Evolutionary conservation across 92 coral and sea anemone species (phyloP).

Genomic region (Hydrozoanthus gracilis): DNA sequence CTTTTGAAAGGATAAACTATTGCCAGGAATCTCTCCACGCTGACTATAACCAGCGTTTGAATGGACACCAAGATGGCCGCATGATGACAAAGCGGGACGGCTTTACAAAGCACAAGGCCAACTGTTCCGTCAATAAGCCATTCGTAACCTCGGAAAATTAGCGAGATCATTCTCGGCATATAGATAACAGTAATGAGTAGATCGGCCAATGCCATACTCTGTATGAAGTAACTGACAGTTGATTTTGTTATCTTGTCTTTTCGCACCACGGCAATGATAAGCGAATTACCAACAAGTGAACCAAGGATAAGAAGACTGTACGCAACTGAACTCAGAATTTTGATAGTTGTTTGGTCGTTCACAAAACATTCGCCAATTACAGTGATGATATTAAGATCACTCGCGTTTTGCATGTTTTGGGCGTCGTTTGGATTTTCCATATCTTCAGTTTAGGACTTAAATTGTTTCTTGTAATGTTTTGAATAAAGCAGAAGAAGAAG

Average conservation of each 20-base stretch:
- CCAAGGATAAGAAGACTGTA: slow-evolving; percentile 26
- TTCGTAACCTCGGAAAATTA: slow-evolving; percentile 13
- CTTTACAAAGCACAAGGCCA: slow-evolving; percentile 22
- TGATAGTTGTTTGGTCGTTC: slow-evolving; percentile 1
- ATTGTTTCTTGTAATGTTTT: too few species aligned
- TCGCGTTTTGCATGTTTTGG: not conserved
- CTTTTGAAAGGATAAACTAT: slow-evolving; percentile 35
- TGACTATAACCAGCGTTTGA: slow-evolving; percentile 33
- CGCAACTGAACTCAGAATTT: not conserved
- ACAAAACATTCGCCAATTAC: slow-evolving; percentile 15
- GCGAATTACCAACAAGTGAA: slow-evolving; percentile 27
- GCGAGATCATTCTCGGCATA: slow-evolving; percentile 27
- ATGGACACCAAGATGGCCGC: slow-evolving; percentile 35
- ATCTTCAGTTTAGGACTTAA: not conserved
- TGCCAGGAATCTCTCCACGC: slow-evolving; percentile 36
- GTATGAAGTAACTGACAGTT: slow-evolving; percentile 35
- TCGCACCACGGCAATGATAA: slow-evolving; percentile 20
- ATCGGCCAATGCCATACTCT: slow-evolving; percentile 27
- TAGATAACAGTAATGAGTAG: slow-evolving; percentile 27
- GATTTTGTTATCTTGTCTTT: slow-evolving; percentile 24
- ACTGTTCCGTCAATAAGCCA: slow-evolving; percentile 8
- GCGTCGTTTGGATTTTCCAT: slow-evolving; percentile 10
- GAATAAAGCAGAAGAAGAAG: too few species aligned
- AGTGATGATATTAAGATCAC: not conserved
- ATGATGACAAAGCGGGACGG: slow-evolving; percentile 20